Evolutionary conservation across 2,797 vertebrate genomes (phyloP).

Genomic region (Liasis olivaceus): DNA sequence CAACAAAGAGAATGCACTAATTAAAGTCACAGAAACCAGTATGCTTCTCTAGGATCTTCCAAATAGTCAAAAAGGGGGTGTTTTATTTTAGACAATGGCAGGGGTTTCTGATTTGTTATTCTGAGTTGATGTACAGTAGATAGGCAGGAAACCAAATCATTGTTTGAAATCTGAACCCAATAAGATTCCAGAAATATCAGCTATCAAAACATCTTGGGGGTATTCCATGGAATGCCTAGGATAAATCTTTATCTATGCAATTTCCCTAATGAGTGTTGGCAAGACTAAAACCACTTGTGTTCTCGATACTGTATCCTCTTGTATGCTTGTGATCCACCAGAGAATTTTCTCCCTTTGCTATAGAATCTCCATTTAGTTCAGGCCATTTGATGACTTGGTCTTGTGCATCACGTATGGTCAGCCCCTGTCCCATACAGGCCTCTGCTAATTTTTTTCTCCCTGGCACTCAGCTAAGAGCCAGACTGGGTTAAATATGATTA

Average conservation of each 20-base stretch:
- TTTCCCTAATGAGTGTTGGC: background rate
- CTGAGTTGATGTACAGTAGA: background rate
- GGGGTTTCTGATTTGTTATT: background rate
- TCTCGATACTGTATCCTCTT: background rate
- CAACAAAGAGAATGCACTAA: background rate
- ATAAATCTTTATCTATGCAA: background rate
- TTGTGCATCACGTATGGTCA: background rate
- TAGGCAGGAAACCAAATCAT: background rate
- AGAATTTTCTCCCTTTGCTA: conserved; percentile 25
- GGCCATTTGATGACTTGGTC: background rate
- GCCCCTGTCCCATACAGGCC: background rate
- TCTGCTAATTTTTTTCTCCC: background rate
- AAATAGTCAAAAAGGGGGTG: background rate
- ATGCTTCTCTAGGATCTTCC: background rate
- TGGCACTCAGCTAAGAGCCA: background rate
- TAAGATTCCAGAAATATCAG: conserved; percentile 23
- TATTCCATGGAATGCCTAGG: background rate
- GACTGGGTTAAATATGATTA: background rate
- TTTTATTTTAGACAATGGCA: background rate
- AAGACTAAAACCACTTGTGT: background rate
- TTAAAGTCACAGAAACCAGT: background rate
- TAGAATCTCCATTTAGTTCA: background rate
- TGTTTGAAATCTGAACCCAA: conserved; percentile 16
- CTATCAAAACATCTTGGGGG: background rate
- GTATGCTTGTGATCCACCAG: conserved; percentile 2